phyloP scores from a whole-genome alignment of 2,888 invertebrate species.

The Andrena flavipes region DNA sequence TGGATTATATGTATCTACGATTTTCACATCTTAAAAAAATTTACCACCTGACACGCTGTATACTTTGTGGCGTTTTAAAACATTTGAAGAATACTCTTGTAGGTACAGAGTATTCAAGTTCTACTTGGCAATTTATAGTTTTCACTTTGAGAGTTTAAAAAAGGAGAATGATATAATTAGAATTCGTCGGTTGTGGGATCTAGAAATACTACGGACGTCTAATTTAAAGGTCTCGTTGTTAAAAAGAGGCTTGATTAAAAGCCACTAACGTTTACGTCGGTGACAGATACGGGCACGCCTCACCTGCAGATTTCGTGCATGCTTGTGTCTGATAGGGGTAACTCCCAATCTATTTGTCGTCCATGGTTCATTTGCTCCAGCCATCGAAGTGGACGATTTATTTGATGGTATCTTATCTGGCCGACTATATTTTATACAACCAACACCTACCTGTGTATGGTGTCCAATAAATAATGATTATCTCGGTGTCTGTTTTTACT shows the following conservation, averaged over 20 bases:
- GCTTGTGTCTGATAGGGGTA: conserved; percentile 8
- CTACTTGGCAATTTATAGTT: conserved; percentile 2
- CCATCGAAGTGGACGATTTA: conserved; percentile 15
- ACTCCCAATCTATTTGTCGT: conserved; percentile 1
- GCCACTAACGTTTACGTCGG: neutral
- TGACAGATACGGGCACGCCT: conserved; percentile 21
- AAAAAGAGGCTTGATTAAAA: neutral
- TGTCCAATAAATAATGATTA: conserved; percentile 17
- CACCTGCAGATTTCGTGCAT: conserved; percentile 25
- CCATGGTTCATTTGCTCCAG: conserved; percentile 7
- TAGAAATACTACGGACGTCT: neutral
- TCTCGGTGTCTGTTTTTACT: neutral
- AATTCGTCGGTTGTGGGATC: neutral
- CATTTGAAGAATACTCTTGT: conserved; percentile 2
- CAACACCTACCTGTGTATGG: neutral
- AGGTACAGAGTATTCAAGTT: neutral
- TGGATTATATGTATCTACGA: neutral
- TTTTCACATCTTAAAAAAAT: too few relatives aligned
- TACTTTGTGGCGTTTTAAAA: neutral
- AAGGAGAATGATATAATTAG: neutral
- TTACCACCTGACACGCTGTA: too few relatives aligned
- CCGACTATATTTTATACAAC: neutral
- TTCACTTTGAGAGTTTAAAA: neutral
- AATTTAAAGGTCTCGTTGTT: neutral
- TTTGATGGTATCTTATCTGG: conserved; percentile 25